Conservation (phyloP, 2,888 invertebrate species). For the Pedicia rivosa region DNA sequence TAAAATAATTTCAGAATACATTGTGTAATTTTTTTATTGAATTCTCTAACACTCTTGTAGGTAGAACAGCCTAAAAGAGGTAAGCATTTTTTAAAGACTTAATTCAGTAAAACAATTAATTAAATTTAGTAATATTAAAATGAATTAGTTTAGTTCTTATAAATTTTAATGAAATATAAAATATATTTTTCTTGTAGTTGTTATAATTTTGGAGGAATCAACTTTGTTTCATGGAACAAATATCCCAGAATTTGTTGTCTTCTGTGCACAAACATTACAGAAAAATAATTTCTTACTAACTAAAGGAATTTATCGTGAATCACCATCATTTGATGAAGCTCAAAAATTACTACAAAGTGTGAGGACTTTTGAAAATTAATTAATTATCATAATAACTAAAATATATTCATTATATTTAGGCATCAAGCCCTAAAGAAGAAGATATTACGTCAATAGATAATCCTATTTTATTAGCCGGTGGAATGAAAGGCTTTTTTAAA, state of each 20-base stretch:
- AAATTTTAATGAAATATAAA: too few relatives aligned
- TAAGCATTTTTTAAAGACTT: too few relatives aligned
- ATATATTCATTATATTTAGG: not conserved
- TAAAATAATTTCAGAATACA: too few relatives aligned
- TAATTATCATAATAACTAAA: not conserved
- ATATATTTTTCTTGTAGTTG: too few relatives aligned
- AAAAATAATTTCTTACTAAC: not conserved
- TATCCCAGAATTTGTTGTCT: not conserved
- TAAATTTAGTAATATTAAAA: too few relatives aligned
- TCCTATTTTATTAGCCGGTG: not conserved
- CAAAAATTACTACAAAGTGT: not conserved
- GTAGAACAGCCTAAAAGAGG: too few relatives aligned
- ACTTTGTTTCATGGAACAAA: too few relatives aligned
- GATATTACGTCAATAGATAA: not conserved
- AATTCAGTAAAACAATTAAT: too few relatives aligned
- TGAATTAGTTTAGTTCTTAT: too few relatives aligned
- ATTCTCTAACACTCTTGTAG: too few relatives aligned
- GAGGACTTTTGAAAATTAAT: not conserved
- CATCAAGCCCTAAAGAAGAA: not conserved
- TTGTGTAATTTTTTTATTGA: too few relatives aligned
- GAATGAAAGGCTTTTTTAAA: not conserved
- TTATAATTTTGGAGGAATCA: too few relatives aligned
- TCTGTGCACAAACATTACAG: not conserved
- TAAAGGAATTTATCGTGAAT: not conserved
- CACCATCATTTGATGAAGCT: not conserved